Percentiles rank a stretch among this genome's conserved stretches.
Evolutionary conservation across 2,888 invertebrate genomes (phyloP).

Genomic region (Panzeria rudis): DNA sequence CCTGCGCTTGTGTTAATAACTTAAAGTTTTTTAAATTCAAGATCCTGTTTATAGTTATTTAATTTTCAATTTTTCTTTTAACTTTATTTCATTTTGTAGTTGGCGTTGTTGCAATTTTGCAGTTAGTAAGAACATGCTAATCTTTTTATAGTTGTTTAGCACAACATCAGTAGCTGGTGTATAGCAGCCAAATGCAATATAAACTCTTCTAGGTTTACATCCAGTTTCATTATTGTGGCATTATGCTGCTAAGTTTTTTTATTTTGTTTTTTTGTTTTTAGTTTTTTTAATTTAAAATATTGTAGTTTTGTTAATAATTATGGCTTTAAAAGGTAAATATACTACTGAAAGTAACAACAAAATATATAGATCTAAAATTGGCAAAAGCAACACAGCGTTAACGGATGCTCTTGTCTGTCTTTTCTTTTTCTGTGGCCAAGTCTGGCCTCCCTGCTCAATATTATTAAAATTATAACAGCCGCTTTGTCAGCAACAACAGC

Average conservation of each 20-base stretch:
- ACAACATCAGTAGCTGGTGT: conserved; percentile 51
- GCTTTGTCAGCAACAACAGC: conserved; percentile 14
- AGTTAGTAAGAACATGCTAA: conserved; percentile 51
- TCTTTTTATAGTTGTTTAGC: conserved; percentile 58
- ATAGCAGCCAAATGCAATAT: background rate
- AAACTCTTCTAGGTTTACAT: conserved; percentile 16
- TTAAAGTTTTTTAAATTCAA: conserved; percentile 52
- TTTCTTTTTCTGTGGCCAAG: conserved; percentile 1
- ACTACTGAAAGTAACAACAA: conserved; percentile 59
- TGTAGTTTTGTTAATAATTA: conserved; percentile 70
- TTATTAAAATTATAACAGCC: conserved; percentile 60
- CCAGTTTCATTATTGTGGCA: conserved; percentile 5
- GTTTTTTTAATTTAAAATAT: conserved; percentile 61
- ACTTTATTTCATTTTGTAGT: conserved; percentile 48
- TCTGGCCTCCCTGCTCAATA: conserved; percentile 45
- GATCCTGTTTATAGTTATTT: conserved; percentile 71
- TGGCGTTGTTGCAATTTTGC: conserved; percentile 28
- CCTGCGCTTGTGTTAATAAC: conserved; percentile 69
- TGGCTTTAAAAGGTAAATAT: conserved; percentile 70
- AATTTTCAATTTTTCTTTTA: conserved; percentile 68
- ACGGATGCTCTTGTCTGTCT: conserved; percentile 58
- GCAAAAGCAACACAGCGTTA: conserved; percentile 10
- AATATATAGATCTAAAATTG: conserved; percentile 45
- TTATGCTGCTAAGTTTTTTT: conserved; percentile 9
- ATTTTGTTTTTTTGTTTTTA: background rate